Percentiles rank a stretch among this genome's conserved stretches.
Evolutionary conservation across 2,888 invertebrate species (phyloP).

Genomic region (Heteromyza rotundicornis): DNA sequence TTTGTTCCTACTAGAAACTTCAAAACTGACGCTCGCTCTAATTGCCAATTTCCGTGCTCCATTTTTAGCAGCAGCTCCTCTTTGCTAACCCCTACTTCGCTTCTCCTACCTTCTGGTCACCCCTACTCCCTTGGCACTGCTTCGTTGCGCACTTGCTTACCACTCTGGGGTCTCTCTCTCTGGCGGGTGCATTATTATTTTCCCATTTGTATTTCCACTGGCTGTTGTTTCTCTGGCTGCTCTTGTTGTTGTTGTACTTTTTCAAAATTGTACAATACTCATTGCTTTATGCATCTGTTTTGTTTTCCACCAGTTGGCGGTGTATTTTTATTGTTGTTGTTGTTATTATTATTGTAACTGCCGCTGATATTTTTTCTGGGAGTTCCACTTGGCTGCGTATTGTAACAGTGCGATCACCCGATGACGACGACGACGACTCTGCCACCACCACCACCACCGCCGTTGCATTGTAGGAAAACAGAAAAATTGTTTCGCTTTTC

Average conservation of each 20-base stretch:
- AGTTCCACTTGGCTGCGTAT: slow-evolving; percentile 34
- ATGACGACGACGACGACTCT: slow-evolving; percentile 20
- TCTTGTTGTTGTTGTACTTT: not conserved
- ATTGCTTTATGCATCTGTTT: not conserved
- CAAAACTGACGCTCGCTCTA: slow-evolving; percentile 11
- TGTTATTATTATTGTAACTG: no score
- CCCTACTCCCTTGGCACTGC: slow-evolving; percentile 8
- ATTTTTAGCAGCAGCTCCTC: not conserved
- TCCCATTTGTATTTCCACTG: not conserved
- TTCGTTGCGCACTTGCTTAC: slow-evolving; percentile 22
- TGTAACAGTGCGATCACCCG: slow-evolving; percentile 38
- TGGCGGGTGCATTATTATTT: slow-evolving; percentile 7
- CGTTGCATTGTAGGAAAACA: not conserved
- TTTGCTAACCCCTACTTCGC: not conserved
- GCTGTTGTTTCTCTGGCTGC: not conserved
- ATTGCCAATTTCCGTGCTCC: slow-evolving; percentile 16
- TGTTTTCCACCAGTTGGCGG: not conserved
- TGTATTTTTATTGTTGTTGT: slow-evolving; percentile 8
- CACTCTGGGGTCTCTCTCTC: not conserved
- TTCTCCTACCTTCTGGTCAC: not conserved
- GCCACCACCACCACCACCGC: slow-evolving; percentile 14
- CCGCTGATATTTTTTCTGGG: not conserved
- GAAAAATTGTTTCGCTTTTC: not conserved
- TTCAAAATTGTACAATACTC: not conserved
- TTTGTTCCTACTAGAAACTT: not conserved